Evolutionary conservation across 2,113 vertebrate species (phyloP).

Genomic region (Gambusia holbrooki): DNA sequence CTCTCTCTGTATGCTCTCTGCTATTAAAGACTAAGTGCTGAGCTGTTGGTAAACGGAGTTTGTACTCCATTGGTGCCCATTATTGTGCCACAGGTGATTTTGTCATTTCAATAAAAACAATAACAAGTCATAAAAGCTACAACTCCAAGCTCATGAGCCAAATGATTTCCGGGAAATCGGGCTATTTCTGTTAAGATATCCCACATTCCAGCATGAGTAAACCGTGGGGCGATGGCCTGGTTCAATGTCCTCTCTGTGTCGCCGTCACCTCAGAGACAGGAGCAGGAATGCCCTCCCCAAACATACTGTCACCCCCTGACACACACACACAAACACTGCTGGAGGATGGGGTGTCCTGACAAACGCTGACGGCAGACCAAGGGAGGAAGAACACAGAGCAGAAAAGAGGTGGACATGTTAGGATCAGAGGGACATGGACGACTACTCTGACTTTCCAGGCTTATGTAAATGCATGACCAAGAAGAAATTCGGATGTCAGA

Average conservation of each 20-base stretch:
- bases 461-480: too few relatives aligned
- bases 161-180: neutral
- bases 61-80: too few relatives aligned
- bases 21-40: neutral
- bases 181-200: constrained; percentile 35
- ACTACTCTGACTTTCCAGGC: too few relatives aligned
- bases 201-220: constrained; percentile 66
- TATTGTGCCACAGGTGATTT: too few relatives aligned
- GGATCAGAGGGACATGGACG: neutral
- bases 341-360: constrained; percentile 27
- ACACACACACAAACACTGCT: neutral
- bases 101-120: neutral
- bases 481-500: too few relatives aligned
- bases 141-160: neutral
- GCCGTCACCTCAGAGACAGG: constrained; percentile 73
- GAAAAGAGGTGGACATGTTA: neutral
- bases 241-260: constrained; percentile 74
- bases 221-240: constrained; percentile 52
- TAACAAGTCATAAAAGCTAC: neutral
- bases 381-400: neutral
- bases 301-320: constrained; percentile 11
- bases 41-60: neutral
- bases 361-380: constrained; percentile 4
- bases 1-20: too few relatives aligned
- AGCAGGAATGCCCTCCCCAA: constrained; percentile 66